Percentiles rank a stretch among this genome's conserved stretches.
These are phyloP conservation scores for Malacoraja senta DNA, from an alignment of 2,797 vertebrate genomes.

Conservation along the genomic window DNA sequence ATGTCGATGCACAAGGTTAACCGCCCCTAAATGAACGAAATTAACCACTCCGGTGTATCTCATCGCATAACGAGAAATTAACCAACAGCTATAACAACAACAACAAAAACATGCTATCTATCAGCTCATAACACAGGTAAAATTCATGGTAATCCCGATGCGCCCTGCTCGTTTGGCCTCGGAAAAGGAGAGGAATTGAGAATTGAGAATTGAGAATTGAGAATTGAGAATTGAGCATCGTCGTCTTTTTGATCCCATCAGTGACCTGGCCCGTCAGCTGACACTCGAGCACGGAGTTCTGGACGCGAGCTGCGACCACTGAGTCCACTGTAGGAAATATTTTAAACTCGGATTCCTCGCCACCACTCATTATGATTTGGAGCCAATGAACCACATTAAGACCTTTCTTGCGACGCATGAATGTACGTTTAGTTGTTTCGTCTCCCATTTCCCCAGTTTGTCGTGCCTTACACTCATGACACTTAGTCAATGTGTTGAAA, in stretches of 20 bases:
- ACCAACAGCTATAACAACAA: no score
- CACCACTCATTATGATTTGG: neutral
- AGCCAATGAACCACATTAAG: neutral
- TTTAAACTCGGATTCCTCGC: no score
- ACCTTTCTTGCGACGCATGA: neutral
- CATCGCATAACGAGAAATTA: neutral
- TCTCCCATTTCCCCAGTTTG: neutral
- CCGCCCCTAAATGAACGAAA: no score
- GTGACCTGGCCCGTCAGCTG: no score
- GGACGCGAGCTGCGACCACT: neutral
- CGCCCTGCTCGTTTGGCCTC: no score
- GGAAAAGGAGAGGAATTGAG: neutral
- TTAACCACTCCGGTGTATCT: neutral
- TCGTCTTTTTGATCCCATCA: neutral
- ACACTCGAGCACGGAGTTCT: neutral
- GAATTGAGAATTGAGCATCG: no score
- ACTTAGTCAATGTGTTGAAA: neutral
- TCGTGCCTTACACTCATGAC: no score
- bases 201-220: neutral
- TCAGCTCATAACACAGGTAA: neutral
- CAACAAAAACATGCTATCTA: neutral
- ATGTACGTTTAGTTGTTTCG: neutral
- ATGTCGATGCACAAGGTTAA: neutral
- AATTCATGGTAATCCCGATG: neutral
- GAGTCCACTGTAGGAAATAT: neutral